phyloP scores from a whole-genome alignment of 2,888 invertebrate species.

The Coenonympha arcania region DNA sequence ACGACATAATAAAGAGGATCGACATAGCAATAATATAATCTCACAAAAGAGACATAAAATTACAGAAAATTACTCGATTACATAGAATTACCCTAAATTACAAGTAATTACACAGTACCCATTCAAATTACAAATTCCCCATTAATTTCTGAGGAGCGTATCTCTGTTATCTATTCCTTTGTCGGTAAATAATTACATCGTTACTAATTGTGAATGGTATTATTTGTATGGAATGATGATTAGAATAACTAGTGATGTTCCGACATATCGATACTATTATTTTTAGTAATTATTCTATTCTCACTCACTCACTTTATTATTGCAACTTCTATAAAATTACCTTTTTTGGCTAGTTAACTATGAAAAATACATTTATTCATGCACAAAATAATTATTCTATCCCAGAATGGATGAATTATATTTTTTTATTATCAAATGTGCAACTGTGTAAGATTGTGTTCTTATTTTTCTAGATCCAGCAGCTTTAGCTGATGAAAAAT shows the following conservation, averaged over 20 bases:
- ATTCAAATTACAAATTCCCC: not conserved
- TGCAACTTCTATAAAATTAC: too few species aligned
- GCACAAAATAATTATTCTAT: too few species aligned
- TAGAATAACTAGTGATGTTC: too few species aligned
- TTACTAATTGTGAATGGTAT: not conserved
- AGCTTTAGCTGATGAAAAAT: too few species aligned
- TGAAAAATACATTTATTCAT: not conserved
- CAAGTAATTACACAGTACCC: not conserved
- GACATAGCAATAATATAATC: not conserved
- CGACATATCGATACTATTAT: not conserved
- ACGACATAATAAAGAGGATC: not conserved
- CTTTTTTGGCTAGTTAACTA: too few species aligned
- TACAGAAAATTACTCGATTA: slow-evolving; percentile 3
- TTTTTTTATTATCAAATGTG: too few species aligned
- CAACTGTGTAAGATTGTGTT: too few species aligned
- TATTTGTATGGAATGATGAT: not conserved
- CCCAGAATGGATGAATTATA: too few species aligned
- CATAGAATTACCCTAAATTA: not conserved
- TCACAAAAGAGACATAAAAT: not conserved
- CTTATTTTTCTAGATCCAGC: too few species aligned
- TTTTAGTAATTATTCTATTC: too few species aligned
- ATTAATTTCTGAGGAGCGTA: not conserved
- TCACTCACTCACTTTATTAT: too few species aligned
- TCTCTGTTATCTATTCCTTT: not conserved
- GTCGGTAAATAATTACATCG: not conserved